These are phyloP conservation scores for Enteromius radiatus DNA, from an alignment of 2,797 vertebrate species.

Conservation along the genomic window DNA sequence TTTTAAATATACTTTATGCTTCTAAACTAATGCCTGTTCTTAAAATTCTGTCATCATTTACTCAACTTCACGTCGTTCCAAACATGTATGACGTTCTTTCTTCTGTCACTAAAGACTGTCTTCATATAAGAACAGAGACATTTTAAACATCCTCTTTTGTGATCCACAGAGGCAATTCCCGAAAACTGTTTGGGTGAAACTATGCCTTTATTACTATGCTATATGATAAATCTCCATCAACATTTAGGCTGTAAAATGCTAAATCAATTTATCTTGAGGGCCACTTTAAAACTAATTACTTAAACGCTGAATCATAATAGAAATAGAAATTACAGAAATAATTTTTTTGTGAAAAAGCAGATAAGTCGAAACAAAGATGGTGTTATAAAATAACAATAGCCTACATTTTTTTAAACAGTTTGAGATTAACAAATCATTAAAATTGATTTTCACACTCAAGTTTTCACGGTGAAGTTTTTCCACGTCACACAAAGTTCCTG, in stretches of 20 bases:
- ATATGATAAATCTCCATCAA: too few species aligned
- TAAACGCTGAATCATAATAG: neutral
- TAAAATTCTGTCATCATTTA: neutral
- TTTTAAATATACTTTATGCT: neutral
- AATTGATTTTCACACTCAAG: neutral
- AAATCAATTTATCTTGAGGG: neutral
- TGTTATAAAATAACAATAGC: neutral
- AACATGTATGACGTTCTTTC: neutral
- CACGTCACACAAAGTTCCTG: neutral
- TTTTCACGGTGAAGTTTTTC: neutral
- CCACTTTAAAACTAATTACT: neutral
- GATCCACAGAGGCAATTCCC: neutral
- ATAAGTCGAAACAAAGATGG: neutral
- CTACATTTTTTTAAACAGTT: neutral
- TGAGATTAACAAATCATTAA: neutral
- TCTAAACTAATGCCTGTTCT: neutral
- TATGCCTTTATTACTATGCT: neutral
- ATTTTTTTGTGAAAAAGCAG: neutral
- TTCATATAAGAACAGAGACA: neutral
- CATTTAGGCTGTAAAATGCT: neutral
- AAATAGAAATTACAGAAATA: neutral
- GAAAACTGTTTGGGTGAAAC: neutral
- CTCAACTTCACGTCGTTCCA: neutral
- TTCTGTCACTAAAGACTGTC: neutral
- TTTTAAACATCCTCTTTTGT: neutral